phyloP scores from a whole-genome alignment of 2,888 invertebrate species.

The Craniophora ligustri region DNA sequence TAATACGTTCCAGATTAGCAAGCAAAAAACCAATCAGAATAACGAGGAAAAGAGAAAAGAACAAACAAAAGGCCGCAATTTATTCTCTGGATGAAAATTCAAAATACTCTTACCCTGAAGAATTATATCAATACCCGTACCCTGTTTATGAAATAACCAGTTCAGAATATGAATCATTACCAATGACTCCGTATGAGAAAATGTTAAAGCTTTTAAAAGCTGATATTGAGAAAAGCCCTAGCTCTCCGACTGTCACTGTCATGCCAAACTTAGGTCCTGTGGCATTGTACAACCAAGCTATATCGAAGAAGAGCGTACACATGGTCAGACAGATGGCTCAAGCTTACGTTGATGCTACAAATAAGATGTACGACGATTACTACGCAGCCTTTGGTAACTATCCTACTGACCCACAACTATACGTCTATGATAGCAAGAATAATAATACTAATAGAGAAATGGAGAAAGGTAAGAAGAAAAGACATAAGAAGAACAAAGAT shows the following conservation, averaged over 20 bases:
- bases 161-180: slow-evolving; percentile 16
- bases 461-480: neutral
- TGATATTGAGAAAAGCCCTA: slow-evolving; percentile 68
- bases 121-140: slow-evolving; percentile 6
- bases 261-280: slow-evolving; percentile 72
- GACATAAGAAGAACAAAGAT: slow-evolving; percentile 6
- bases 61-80: neutral
- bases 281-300: slow-evolving; percentile 74
- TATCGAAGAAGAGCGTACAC: slow-evolving; percentile 70
- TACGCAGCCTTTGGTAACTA: slow-evolving; percentile 36
- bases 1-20: slow-evolving; percentile 66
- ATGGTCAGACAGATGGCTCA: slow-evolving; percentile 69
- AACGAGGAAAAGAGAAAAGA: slow-evolving; percentile 50
- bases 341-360: slow-evolving; percentile 59
- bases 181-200: slow-evolving; percentile 61
- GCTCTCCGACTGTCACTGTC: slow-evolving; percentile 63
- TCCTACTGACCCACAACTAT: slow-evolving; percentile 27
- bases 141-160: slow-evolving; percentile 22
- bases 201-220: slow-evolving; percentile 66
- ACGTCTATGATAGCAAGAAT: slow-evolving; percentile 41
- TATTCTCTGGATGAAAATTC: neutral
- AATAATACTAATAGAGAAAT: slow-evolving; percentile 28
- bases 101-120: slow-evolving; percentile 14
- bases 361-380: slow-evolving; percentile 34
- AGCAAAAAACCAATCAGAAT: slow-evolving; percentile 56